Percentiles rank a stretch among this genome's conserved stretches.
Conservation (phyloP, 2,113 vertebrate species). For the Arizona elegans region DNA sequence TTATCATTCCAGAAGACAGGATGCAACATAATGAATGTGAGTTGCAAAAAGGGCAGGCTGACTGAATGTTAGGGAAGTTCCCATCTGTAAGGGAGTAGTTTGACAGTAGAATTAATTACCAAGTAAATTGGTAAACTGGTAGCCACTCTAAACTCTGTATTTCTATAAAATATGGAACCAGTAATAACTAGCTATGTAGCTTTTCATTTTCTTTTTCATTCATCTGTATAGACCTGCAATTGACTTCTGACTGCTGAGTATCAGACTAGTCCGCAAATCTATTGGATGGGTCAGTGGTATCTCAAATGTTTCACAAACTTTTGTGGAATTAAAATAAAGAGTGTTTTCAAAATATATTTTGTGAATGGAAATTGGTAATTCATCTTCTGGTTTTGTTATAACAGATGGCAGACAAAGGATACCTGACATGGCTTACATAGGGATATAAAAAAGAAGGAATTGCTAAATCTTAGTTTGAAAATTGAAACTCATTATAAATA, state of each 20-base stretch:
- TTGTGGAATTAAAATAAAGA: neutral
- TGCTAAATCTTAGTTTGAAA: neutral
- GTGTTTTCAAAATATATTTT: neutral
- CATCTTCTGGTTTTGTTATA: neutral
- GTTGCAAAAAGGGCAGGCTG: neutral
- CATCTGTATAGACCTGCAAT: neutral
- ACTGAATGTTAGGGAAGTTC: neutral
- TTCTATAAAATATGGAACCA: slow-evolving; percentile 42
- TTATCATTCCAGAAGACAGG: neutral
- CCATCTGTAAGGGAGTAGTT: neutral
- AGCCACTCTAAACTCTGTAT: slow-evolving; percentile 24
- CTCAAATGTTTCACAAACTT: neutral
- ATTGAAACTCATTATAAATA: neutral
- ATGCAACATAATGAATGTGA: neutral
- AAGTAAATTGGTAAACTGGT: neutral
- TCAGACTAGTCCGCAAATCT: no score
- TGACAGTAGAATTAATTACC: neutral
- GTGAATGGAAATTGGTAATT: neutral
- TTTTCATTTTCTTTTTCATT: neutral
- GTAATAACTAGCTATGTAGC: slow-evolving; percentile 37
- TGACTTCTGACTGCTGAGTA: neutral
- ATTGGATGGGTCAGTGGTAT: neutral
- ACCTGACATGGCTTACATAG: neutral
- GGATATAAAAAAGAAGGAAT: neutral
- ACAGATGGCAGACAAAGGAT: neutral